Conservation (phyloP, 2,888 invertebrate genomes). For the Eristalinus aeneus region DNA sequence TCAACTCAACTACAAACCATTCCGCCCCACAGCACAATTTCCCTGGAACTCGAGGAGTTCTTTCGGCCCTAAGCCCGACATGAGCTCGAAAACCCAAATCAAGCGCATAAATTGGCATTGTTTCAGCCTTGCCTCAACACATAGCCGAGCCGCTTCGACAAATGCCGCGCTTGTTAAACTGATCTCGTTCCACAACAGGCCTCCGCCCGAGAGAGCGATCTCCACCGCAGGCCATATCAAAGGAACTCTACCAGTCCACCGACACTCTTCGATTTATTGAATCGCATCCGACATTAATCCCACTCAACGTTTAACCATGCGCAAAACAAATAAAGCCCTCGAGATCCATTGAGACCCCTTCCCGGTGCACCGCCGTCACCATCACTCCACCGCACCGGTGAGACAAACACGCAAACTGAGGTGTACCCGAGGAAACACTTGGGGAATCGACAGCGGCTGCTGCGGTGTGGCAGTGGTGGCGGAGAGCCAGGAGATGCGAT, state of each 20-base stretch:
- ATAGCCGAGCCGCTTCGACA: neutral
- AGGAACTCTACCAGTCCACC: slow-evolving; percentile 59
- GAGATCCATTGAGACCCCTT: slow-evolving; percentile 24
- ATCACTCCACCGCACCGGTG: no score
- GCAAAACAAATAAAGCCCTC: slow-evolving; percentile 70
- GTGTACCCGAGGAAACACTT: neutral
- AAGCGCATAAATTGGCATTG: slow-evolving; percentile 57
- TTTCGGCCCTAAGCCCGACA: neutral
- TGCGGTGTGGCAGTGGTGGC: no score
- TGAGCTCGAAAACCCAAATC: slow-evolving; percentile 36
- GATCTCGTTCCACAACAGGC: slow-evolving; percentile 18
- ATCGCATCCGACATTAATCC: slow-evolving; percentile 69
- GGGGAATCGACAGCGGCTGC: neutral
- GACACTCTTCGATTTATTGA: slow-evolving; percentile 67
- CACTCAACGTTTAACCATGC: slow-evolving; percentile 69
- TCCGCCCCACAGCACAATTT: slow-evolving; percentile 8
- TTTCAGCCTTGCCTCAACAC: slow-evolving; percentile 13
- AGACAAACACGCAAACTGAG: slow-evolving; percentile 40
- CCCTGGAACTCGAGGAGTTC: neutral
- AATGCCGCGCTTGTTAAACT: slow-evolving; percentile 33
- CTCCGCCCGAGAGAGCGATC: neutral
- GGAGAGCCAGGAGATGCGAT: neutral
- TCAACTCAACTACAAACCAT: neutral
- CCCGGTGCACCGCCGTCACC: slow-evolving; percentile 1
- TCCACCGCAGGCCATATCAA: slow-evolving; percentile 41